Percentiles rank a stretch among this genome's conserved stretches.
phyloP scores from a whole-genome alignment of 2,113 vertebrate genomes.

The Pogona vitticeps region DNA sequence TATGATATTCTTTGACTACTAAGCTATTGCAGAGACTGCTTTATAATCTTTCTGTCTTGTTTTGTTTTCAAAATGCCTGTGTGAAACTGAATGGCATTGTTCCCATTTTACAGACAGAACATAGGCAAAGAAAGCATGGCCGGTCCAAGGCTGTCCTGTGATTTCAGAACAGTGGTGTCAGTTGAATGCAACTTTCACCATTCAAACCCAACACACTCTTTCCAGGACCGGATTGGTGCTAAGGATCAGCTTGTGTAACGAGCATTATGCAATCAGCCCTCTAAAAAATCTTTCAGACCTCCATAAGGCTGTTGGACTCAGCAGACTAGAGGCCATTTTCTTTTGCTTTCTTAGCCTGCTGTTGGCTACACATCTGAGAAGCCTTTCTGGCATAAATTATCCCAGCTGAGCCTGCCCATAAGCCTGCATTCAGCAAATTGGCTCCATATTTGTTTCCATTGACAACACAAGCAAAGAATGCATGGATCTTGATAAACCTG shows the following conservation, averaged over 20 bases:
- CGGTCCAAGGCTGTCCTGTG: neutral
- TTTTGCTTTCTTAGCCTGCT: neutral
- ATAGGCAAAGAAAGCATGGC: neutral
- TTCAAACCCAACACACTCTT: neutral
- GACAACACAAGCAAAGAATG: conserved; percentile 10
- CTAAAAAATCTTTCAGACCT: neutral
- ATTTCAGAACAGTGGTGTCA: neutral
- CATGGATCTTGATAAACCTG: neutral
- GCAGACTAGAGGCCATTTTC: neutral
- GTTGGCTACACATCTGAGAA: neutral
- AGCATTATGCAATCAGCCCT: no score
- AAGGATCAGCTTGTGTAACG: neutral
- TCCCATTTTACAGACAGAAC: neutral
- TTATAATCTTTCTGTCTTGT: neutral
- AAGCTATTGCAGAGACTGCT: neutral
- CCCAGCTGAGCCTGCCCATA: conserved; percentile 4
- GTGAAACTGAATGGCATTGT: neutral
- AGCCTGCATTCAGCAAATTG: neutral
- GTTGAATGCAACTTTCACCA: neutral
- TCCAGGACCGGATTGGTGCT: neutral
- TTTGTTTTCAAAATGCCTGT: neutral
- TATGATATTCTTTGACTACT: no score
- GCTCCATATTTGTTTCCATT: conserved; percentile 15
- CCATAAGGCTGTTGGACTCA: neutral
- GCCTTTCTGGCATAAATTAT: conserved; percentile 11